Base-by-base conservation (phyloP, 2,888 invertebrate species). In the Myopa testacea region DNA sequence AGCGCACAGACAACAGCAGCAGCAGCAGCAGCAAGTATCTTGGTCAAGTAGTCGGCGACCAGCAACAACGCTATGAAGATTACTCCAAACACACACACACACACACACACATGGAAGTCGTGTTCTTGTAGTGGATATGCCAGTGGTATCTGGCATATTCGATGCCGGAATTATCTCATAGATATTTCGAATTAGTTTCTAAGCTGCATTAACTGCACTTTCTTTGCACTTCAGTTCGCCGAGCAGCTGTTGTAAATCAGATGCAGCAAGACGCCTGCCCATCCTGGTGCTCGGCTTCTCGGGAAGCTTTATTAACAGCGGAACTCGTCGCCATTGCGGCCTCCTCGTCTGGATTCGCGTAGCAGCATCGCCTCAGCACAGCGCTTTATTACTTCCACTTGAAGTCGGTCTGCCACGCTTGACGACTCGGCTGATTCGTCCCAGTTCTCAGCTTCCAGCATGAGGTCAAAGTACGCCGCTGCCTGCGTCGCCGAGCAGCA, bases 1-100 rank as follows among this genome's bases (percentile, higher is more conserved):
- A n/a, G 5, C 55, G 55, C 63, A 68, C 37, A 26, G 16, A 26
- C 65, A 65, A 50, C 76, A 70, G 71, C 77, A 52, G 62, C 65
- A 70, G 71, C 77, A 52, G 62, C 65, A 78, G 65, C 75, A 52
- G 75, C 72, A 78, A 69, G 10, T 69, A 45, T 26, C 69, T 45
- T 69, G 69, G 69, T 34, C 37, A 71, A 58, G 58, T 37, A 62
- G 38, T 38, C 38, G 37, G 38, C 45, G 40, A 40, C 5, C 69
- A 50, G 72, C 72, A 38, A 60, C 40, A 69, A 14, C 26, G n/a
- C 8, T 70, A 70, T 6, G 58, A 58, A 58, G 16, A 71, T 34
- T 71, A n/a, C 58, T 71, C 10, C 19, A 10, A 19, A 40, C n/a
- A 67, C 16, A 67, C 67, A n/a, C 40, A 67, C 67, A 67, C 67